A percentile compares a stretch with the other conserved stretches of the same genome.
These are phyloP conservation scores for Orchesellides sinensis DNA, from an alignment of 2,888 invertebrate species.

Conservation along the genomic window DNA sequence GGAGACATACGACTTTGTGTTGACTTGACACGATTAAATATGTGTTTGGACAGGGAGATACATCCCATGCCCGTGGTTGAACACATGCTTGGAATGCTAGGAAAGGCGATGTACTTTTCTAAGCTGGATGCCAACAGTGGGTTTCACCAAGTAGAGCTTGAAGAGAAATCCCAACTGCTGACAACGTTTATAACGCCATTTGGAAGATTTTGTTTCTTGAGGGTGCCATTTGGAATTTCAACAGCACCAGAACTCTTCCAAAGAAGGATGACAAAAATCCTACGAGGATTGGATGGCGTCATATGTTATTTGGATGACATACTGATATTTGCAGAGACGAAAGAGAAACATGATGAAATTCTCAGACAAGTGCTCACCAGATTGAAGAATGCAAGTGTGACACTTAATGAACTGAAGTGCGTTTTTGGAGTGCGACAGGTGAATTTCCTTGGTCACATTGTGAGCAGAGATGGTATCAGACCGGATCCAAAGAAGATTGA, in stretches of 20 bases:
- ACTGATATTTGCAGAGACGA: not conserved
- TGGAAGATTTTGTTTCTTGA: constrained; percentile 71
- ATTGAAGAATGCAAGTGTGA: not conserved
- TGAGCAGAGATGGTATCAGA: constrained; percentile 28
- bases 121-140: not conserved
- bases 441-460: constrained; percentile 74
- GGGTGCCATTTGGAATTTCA: constrained; percentile 73
- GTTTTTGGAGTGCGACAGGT: constrained; percentile 70
- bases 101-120: not conserved
- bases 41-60: not conserved
- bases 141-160: constrained; percentile 2
- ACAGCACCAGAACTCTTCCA: constrained; percentile 58
- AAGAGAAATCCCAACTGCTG: not conserved
- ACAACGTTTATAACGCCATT: constrained; percentile 74
- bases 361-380: not conserved
- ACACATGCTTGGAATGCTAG: not conserved
- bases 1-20: constrained; percentile 15
- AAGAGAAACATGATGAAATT: not conserved
- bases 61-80: constrained; percentile 15
- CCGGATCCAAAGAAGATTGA: not conserved
- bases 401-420: constrained; percentile 73
- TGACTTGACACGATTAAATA: constrained; percentile 21
- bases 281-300: not conserved
- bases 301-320: not conserved
- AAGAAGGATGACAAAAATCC: constrained; percentile 27